A percentile compares a stretch with the other conserved stretches of the same genome.
Evolutionary conservation across 2,888 invertebrate genomes (phyloP).

Genomic region (Trissolcus japonicus): DNA sequence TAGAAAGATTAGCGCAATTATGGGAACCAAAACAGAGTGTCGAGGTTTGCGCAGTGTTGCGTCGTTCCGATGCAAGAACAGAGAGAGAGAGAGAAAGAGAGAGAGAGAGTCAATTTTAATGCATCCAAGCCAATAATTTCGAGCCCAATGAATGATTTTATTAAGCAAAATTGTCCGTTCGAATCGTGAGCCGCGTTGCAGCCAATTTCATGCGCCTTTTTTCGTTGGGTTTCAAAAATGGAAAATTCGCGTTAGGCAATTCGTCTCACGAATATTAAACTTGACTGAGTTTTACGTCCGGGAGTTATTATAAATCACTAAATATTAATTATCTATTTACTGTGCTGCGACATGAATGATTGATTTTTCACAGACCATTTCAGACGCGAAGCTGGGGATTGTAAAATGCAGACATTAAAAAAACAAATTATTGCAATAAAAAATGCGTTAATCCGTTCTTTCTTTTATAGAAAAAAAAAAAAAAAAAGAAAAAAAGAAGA

Average conservation of each 20-base stretch:
- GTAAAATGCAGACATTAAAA: too few relatives aligned
- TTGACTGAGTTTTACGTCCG: background rate
- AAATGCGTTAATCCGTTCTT: too few relatives aligned
- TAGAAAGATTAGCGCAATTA: slow-evolving; percentile 18
- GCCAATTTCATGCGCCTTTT: slow-evolving; percentile 13
- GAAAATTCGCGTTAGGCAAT: too few relatives aligned
- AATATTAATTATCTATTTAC: slow-evolving; percentile 5
- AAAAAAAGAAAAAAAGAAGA: too few relatives aligned
- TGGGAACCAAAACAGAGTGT: too few relatives aligned
- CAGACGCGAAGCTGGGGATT: background rate
- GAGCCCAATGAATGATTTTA: slow-evolving; percentile 19
- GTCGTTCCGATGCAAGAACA: too few relatives aligned
- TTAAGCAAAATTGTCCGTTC: slow-evolving; percentile 12
- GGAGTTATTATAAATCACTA: slow-evolving; percentile 15
- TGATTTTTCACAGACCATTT: slow-evolving; percentile 4
- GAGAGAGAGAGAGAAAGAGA: too few relatives aligned
- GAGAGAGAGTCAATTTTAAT: slow-evolving; percentile 2
- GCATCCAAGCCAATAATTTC: slow-evolving; percentile 10
- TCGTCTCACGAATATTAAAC: background rate
- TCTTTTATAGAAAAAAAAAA: too few relatives aligned
- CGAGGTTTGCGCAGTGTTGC: too few relatives aligned
- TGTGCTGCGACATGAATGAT: background rate
- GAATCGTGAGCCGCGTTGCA: slow-evolving; percentile 1
- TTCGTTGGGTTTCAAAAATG: background rate
- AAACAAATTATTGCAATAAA: too few relatives aligned